Percentiles rank a stretch among this genome's conserved stretches.
Evolutionary conservation across 1,140 invertebrate genomes (phyloP).

Genomic region (Galleria mellonella): DNA sequence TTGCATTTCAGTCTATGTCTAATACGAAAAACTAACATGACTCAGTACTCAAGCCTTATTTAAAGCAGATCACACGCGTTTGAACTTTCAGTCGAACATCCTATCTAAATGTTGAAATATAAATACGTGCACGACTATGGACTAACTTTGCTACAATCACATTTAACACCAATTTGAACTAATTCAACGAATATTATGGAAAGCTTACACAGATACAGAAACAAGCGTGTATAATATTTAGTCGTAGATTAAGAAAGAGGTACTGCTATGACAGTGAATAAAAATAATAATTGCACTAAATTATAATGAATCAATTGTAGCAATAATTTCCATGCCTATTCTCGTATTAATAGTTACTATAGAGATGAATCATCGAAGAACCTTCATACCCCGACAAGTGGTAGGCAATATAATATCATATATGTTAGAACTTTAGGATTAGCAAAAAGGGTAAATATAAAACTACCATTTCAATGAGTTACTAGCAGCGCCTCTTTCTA

Average conservation of each 20-base stretch:
- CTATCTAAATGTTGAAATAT: constrained; percentile 14
- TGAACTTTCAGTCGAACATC: constrained; percentile 26
- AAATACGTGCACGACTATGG: constrained; percentile 5
- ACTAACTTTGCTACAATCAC: constrained; percentile 7
- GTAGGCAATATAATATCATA: no score
- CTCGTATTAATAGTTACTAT: no score
- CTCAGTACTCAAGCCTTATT: constrained; percentile 9
- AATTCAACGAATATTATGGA: constrained; percentile 3
- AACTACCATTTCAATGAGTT: no score
- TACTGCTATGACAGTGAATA: no score
- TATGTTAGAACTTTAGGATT: no score
- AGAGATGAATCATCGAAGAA: no score
- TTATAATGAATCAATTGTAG: not conserved
- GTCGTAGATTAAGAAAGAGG: no score
- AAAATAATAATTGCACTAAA: not conserved
- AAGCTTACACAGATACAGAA: not conserved
- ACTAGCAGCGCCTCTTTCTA: no score
- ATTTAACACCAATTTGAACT: constrained; percentile 18
- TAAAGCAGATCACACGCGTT: constrained; percentile 20
- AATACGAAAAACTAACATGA: constrained; percentile 2
- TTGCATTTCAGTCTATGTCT: no score
- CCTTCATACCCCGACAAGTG: no score
- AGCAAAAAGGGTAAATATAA: no score
- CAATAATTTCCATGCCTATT: not conserved
- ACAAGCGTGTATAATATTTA: not conserved